Evolutionary conservation across 2,888 invertebrate species (phyloP).

Genomic region (Coenonympha glycerion): DNA sequence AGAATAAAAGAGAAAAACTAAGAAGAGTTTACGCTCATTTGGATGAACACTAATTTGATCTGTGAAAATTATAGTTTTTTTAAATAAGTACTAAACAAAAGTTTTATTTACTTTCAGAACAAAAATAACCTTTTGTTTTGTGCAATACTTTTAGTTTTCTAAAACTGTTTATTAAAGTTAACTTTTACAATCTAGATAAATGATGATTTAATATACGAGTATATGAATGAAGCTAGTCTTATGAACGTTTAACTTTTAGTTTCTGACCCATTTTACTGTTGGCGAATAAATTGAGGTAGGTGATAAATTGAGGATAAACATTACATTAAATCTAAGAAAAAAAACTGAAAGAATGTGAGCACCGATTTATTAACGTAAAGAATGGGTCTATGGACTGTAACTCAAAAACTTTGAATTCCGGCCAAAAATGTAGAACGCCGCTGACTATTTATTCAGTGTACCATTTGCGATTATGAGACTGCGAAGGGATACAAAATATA

Average conservation of each 20-base stretch:
- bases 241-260: too few species aligned
- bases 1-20: constrained; percentile 94
- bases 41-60: constrained; percentile 80
- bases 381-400: neutral
- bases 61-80: neutral
- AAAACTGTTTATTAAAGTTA: too few species aligned
- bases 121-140: too few species aligned
- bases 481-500: neutral
- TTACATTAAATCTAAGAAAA: too few species aligned
- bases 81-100: neutral
- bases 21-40: constrained; percentile 88
- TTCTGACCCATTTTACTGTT: neutral
- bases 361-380: neutral
- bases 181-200: too few species aligned
- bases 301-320: neutral
- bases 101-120: too few species aligned
- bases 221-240: too few species aligned
- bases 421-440: neutral
- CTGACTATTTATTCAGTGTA: neutral
- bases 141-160: too few species aligned
- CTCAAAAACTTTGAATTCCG: neutral
- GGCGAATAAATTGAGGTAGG: neutral
- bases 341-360: too few species aligned
- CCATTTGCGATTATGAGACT: neutral
- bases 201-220: too few species aligned